These are phyloP conservation scores for Synanthedon andrenaeformis DNA, from an alignment of 2,888 invertebrate species.

Conservation along the genomic window DNA sequence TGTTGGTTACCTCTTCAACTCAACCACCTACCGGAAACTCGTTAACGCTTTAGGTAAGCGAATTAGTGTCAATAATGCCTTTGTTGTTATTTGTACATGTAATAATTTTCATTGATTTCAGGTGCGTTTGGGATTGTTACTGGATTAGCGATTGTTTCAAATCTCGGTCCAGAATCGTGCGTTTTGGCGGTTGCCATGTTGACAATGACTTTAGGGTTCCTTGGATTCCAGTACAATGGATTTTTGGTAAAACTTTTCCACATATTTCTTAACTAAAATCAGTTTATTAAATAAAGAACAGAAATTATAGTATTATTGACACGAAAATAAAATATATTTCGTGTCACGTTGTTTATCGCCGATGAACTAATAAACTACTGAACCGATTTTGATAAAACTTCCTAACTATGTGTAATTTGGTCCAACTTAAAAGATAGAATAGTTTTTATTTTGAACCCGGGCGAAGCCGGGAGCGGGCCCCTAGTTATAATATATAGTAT, in stretches of 20 bases:
- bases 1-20: slow-evolving; percentile 28
- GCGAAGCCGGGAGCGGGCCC: too few relatives aligned
- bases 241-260: slow-evolving; percentile 35
- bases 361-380: too few relatives aligned
- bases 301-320: too few relatives aligned
- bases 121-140: slow-evolving; percentile 35
- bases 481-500: too few relatives aligned
- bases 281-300: too few relatives aligned
- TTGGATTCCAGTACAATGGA: slow-evolving; percentile 47
- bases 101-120: slow-evolving; percentile 7
- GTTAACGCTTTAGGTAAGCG: slow-evolving; percentile 39
- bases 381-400: too few relatives aligned
- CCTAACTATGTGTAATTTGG: too few relatives aligned
- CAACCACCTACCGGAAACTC: slow-evolving; percentile 39
- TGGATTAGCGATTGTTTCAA: slow-evolving; percentile 31
- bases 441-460: too few relatives aligned
- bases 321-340: too few relatives aligned
- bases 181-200: slow-evolving; percentile 21
- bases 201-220: slow-evolving; percentile 22
- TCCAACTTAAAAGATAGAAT: too few relatives aligned
- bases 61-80: not conserved
- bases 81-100: not conserved
- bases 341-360: too few relatives aligned
- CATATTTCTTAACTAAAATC: not conserved
- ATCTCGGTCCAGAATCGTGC: slow-evolving; percentile 22